Conservation (phyloP, 2,113 vertebrate genomes). For the Sinocyclocheilus grahami region DNA sequence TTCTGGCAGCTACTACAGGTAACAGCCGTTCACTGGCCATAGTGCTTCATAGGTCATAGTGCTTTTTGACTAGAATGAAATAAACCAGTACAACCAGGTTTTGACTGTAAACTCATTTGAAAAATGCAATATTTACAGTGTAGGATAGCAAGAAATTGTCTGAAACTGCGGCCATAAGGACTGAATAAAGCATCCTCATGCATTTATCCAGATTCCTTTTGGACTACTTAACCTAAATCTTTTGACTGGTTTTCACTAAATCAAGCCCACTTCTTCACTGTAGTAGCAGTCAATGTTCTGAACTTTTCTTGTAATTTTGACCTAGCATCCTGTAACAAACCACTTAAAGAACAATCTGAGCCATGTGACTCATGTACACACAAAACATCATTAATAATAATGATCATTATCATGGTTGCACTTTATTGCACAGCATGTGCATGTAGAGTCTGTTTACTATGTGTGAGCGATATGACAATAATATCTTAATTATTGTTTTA, state of each 20-base stretch:
- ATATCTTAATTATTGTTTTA: too few species aligned
- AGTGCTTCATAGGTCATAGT: background rate
- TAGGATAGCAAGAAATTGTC: background rate
- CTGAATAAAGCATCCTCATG: background rate
- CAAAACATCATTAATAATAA: too few species aligned
- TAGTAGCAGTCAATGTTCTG: background rate
- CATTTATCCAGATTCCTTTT: background rate
- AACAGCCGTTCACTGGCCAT: background rate
- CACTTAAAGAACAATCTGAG: too few species aligned
- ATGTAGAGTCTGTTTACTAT: too few species aligned
- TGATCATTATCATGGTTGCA: too few species aligned
- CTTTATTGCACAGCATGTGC: too few species aligned
- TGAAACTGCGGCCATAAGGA: background rate
- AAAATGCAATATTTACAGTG: background rate
- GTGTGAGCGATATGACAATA: too few species aligned
- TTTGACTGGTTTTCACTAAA: background rate
- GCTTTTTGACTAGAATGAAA: background rate
- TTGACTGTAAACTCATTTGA: background rate
- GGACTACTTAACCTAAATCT: background rate
- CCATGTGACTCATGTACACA: too few species aligned
- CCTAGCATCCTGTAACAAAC: too few species aligned
- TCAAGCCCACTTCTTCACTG: background rate
- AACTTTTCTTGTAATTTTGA: too few species aligned
- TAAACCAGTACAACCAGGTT: background rate
- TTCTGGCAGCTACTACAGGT: slow-evolving; percentile 96